These are phyloP conservation scores for Pseudocheirus occidentalis DNA, from an alignment of 2,797 vertebrate genomes.

Conservation along the genomic window DNA sequence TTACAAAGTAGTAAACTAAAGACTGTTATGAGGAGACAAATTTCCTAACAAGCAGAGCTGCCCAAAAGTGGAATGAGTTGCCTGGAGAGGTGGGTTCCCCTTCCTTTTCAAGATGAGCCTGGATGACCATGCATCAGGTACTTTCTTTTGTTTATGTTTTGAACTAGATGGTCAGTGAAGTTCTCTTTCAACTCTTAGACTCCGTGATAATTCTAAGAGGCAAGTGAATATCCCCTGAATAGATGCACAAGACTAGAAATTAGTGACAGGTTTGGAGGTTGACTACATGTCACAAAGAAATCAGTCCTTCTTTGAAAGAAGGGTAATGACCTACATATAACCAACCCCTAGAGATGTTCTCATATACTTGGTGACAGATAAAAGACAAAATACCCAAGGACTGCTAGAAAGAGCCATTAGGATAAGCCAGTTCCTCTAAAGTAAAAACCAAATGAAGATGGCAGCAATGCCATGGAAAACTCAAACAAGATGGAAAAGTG, in stretches of 20 bases:
- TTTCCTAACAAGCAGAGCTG: neutral
- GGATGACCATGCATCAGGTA: neutral
- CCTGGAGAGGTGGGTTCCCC: neutral
- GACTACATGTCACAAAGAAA: slow-evolving; percentile 40
- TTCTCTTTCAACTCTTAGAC: neutral
- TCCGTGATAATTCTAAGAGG: neutral
- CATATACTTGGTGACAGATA: slow-evolving; percentile 3
- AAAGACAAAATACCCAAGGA: slow-evolving; percentile 33
- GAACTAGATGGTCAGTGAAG: neutral
- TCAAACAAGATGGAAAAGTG: slow-evolving; percentile 4
- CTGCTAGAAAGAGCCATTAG: slow-evolving; percentile 17
- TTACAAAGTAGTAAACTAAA: neutral
- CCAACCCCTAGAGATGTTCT: slow-evolving; percentile 26
- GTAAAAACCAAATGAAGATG: slow-evolving; percentile 17
- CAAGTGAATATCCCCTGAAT: neutral
- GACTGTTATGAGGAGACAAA: neutral
- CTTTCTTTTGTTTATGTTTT: neutral
- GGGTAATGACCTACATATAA: neutral
- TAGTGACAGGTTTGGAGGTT: slow-evolving; percentile 28
- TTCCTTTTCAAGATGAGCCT: neutral
- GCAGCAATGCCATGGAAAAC: slow-evolving; percentile 27
- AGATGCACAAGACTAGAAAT: neutral
- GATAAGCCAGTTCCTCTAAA: slow-evolving; percentile 44
- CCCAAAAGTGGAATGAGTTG: neutral
- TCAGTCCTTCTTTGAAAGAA: slow-evolving; percentile 42